phyloP scores from a whole-genome alignment of 1,140 invertebrate species.

The Anastatus disparis region DNA sequence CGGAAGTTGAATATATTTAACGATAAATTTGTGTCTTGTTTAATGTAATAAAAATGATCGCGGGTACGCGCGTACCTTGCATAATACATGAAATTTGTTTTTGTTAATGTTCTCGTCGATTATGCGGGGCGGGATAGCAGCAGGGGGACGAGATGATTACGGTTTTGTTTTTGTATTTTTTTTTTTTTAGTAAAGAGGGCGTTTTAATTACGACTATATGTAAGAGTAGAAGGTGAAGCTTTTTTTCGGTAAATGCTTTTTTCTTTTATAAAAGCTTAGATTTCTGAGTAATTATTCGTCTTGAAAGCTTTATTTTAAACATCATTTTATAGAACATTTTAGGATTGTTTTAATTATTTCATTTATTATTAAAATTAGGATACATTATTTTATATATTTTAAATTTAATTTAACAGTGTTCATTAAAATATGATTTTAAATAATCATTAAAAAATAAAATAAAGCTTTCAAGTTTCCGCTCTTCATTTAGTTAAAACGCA shows the following conservation, averaged over 20 bases:
- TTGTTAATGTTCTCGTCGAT: neutral
- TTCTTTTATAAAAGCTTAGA: constrained; percentile 1
- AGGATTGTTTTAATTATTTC: too few species aligned
- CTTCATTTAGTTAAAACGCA: neutral
- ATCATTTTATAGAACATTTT: too few species aligned
- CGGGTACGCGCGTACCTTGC: neutral
- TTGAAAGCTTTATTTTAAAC: constrained; percentile 19
- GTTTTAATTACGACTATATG: neutral
- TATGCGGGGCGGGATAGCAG: constrained; percentile 4
- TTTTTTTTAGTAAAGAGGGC: neutral
- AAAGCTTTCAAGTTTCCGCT: constrained; percentile 17
- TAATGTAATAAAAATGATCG: too few species aligned
- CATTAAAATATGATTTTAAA: neutral
- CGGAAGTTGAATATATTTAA: too few species aligned
- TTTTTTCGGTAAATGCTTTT: neutral
- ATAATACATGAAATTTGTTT: neutral
- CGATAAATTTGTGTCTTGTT: neutral
- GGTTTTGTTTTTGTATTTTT: neutral
- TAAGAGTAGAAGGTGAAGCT: constrained; percentile 15
- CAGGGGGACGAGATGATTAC: constrained; percentile 1
- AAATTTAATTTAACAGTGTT: too few species aligned
- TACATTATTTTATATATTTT: too few species aligned
- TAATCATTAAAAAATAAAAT: neutral
- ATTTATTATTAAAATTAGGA: too few species aligned
- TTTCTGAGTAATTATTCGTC: neutral